phyloP scores from a whole-genome alignment of 2,797 vertebrate species.

The Melanotaenia maccullochi region DNA sequence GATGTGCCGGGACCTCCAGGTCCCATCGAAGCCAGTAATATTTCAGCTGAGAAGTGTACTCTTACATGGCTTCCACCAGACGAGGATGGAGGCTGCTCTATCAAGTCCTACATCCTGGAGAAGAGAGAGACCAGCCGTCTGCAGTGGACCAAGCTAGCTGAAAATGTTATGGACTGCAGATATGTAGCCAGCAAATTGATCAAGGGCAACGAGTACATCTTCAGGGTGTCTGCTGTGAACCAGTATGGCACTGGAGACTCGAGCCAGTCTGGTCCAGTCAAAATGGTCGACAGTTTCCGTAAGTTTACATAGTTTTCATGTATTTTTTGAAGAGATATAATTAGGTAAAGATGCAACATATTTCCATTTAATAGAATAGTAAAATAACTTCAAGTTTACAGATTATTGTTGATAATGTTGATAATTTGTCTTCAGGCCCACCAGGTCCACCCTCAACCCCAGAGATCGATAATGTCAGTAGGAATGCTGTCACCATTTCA shows the following conservation, averaged over 20 bases:
- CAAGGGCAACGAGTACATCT: constrained; percentile 98
- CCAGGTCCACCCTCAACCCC: constrained; percentile 96
- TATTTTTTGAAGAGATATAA: neutral
- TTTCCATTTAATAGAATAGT: neutral
- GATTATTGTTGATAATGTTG: neutral
- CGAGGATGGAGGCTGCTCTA: constrained; percentile 93
- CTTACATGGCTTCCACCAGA: constrained; percentile 95
- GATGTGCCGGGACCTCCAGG: constrained; percentile 97
- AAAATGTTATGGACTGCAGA: constrained; percentile 93
- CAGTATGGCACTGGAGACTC: constrained; percentile 95
- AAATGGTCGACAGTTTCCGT: constrained; percentile 97
- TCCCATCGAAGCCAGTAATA: constrained; percentile 92
- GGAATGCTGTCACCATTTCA: constrained; percentile 91
- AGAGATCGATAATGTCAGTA: constrained; percentile 92
- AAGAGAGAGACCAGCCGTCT: constrained; percentile 98
- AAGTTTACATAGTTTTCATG: constrained; percentile 60
- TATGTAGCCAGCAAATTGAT: constrained; percentile 92
- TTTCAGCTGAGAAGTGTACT: constrained; percentile 97
- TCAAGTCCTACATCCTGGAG: constrained; percentile 95
- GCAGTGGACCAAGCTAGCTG: constrained; percentile 95
- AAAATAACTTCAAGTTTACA: neutral
- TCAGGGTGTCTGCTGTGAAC: constrained; percentile 95
- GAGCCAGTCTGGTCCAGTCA: constrained; percentile 91
- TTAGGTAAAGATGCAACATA: neutral
- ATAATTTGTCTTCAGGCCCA: constrained; percentile 79